Conservation (phyloP, 2,888 invertebrate genomes). For the Platypus cylindrus region DNA sequence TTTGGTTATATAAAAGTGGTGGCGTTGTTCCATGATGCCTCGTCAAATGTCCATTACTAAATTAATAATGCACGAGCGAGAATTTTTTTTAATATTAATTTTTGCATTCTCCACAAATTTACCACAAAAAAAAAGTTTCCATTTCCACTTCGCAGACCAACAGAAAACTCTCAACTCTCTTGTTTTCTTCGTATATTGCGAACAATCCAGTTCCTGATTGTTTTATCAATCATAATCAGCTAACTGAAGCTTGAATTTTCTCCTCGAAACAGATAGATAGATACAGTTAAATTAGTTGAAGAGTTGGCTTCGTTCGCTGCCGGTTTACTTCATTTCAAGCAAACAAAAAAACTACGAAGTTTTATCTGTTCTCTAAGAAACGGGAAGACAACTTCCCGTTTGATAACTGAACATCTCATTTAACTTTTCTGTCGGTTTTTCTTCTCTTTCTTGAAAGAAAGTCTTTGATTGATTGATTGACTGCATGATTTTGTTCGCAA, state of each 20-base stretch:
- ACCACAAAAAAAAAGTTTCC: no score
- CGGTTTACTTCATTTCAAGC: no score
- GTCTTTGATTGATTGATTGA: no score
- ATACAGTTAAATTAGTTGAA: slow-evolving; percentile 15
- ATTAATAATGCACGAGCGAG: slow-evolving; percentile 30
- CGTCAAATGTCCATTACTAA: slow-evolving; percentile 31
- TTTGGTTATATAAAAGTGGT: no score
- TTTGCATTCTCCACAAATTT: no score
- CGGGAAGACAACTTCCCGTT: slow-evolving; percentile 32
- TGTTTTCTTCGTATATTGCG: no score
- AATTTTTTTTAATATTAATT: no score
- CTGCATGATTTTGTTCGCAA: no score
- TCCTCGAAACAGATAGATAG: no score
- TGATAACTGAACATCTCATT: slow-evolving; percentile 34
- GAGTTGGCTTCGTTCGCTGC: slow-evolving; percentile 11
- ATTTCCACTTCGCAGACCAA: no score
- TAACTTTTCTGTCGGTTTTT: slow-evolving; percentile 14
- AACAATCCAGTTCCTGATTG: slow-evolving; percentile 33
- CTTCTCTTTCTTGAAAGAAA: no score
- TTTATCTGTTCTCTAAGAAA: slow-evolving; percentile 34
- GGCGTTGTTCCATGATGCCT: slow-evolving; percentile 25
- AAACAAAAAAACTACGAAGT: slow-evolving; percentile 20
- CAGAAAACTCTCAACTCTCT: no score
- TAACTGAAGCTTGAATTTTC: slow-evolving; percentile 33
- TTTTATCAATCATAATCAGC: slow-evolving; percentile 38